These are phyloP conservation scores for Neodiprion lecontei DNA, from an alignment of 1,140 invertebrate genomes.

Conservation along the genomic window DNA sequence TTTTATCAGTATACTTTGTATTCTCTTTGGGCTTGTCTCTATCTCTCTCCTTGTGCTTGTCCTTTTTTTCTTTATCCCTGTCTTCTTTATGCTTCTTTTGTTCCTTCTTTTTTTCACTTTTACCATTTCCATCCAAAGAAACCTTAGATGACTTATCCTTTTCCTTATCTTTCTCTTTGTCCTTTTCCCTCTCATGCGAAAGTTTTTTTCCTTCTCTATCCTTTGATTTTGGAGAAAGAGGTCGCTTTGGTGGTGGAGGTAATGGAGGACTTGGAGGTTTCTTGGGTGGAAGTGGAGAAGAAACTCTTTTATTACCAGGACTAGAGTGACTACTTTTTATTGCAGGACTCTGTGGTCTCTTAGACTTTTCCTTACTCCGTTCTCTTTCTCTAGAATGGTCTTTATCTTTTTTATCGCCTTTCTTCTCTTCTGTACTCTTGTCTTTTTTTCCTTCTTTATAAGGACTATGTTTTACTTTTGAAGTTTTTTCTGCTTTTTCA, in stretches of 20 bases:
- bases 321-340: slow-evolving; percentile 46
- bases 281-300: slow-evolving; percentile 41
- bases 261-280: slow-evolving; percentile 56
- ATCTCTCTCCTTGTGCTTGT: slow-evolving; percentile 62
- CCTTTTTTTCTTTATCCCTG: slow-evolving; percentile 58
- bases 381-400: slow-evolving; percentile 71
- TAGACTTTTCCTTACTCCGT: slow-evolving; percentile 70
- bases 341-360: slow-evolving; percentile 65
- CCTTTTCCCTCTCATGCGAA: slow-evolving; percentile 55
- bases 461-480: slow-evolving; percentile 65
- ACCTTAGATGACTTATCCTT: slow-evolving; percentile 39
- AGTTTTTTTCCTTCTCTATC: slow-evolving; percentile 58
- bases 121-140: slow-evolving; percentile 37
- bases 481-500: slow-evolving; percentile 71
- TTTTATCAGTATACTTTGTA: slow-evolving; percentile 49
- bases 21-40: slow-evolving; percentile 53
- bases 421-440: slow-evolving; percentile 66
- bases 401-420: slow-evolving; percentile 70
- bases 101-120: slow-evolving; percentile 58
- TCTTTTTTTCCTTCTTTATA: slow-evolving; percentile 65
- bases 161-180: slow-evolving; percentile 47
- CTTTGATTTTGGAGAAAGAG: slow-evolving; percentile 60
- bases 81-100: slow-evolving; percentile 64
- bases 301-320: slow-evolving; percentile 43
- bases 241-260: slow-evolving; percentile 49